These are phyloP conservation scores for Catamblyrhynchus diadema DNA, from an alignment of 2,797 vertebrate species.

Conservation along the genomic window DNA sequence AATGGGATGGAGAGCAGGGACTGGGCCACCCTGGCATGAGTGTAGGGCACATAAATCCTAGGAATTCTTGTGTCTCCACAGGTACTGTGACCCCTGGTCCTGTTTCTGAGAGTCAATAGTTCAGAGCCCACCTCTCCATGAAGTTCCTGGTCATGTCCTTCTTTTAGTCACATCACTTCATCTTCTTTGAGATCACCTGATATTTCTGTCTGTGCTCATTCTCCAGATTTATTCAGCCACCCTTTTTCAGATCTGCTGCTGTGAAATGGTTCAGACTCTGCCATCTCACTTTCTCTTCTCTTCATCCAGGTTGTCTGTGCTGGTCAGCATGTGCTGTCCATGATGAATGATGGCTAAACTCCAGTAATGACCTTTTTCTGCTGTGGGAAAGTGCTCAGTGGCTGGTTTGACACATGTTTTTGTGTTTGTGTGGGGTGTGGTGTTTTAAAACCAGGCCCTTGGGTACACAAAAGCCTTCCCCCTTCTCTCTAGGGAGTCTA, in stretches of 20 bases:
- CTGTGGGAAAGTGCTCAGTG: not conserved
- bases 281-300: not conserved
- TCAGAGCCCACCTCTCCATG: not conserved
- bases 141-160: not conserved
- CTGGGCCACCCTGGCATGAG: not conserved
- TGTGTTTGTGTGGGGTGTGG: not conserved
- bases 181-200: not conserved
- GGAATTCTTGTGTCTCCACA: not conserved
- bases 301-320: not conserved
- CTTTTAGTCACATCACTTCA: not conserved
- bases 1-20: not conserved
- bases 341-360: not conserved
- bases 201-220: not conserved
- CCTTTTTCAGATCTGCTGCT: not conserved
- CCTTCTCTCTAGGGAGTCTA: not conserved
- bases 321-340: not conserved
- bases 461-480: not conserved
- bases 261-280: not conserved
- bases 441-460: not conserved
- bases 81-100: not conserved
- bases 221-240: not conserved
- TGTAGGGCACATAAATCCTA: rapidly evolving
- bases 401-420: not conserved
- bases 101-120: not conserved
- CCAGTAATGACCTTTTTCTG: not conserved